These are phyloP conservation scores for Passer domesticus DNA, from an alignment of 2,113 vertebrate genomes.

Conservation along the genomic window DNA sequence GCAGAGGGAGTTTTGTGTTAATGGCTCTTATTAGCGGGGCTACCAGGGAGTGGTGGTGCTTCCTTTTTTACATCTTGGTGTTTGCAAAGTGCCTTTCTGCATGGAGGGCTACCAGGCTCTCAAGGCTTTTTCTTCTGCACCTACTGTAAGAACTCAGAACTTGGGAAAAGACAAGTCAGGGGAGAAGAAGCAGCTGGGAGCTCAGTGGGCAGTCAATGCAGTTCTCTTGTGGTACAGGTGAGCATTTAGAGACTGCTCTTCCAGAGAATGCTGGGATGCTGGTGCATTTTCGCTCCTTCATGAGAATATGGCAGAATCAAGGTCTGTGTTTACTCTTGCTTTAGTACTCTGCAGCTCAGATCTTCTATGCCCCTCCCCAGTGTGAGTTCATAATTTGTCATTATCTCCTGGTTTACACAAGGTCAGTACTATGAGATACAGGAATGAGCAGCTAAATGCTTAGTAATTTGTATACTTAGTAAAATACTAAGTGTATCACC, in stretches of 20 bases:
- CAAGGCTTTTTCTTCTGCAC: background rate
- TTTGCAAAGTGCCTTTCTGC: background rate
- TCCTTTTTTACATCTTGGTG: background rate
- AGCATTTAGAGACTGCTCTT: background rate
- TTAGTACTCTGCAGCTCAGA: background rate
- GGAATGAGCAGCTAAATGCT: background rate
- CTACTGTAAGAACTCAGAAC: background rate
- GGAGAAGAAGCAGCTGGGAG: background rate
- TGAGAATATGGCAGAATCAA: background rate
- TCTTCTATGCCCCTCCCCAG: background rate
- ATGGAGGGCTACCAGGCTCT: background rate
- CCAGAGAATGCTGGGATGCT: background rate
- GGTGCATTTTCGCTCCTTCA: background rate
- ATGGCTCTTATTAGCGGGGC: background rate
- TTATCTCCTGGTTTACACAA: background rate
- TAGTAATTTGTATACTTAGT: background rate
- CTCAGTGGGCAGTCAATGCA: background rate
- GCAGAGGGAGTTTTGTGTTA: background rate
- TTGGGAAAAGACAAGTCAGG: fast-evolving
- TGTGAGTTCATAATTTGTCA: background rate
- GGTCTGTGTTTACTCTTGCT: background rate
- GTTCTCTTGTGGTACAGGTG: background rate
- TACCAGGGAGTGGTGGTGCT: background rate
- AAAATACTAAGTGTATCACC: background rate
- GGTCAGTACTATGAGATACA: fast-evolving